A percentile compares a stretch with the other conserved stretches of the same genome.
Conservation (phyloP, 2,113 vertebrate genomes). For the Mus musculus region DNA sequence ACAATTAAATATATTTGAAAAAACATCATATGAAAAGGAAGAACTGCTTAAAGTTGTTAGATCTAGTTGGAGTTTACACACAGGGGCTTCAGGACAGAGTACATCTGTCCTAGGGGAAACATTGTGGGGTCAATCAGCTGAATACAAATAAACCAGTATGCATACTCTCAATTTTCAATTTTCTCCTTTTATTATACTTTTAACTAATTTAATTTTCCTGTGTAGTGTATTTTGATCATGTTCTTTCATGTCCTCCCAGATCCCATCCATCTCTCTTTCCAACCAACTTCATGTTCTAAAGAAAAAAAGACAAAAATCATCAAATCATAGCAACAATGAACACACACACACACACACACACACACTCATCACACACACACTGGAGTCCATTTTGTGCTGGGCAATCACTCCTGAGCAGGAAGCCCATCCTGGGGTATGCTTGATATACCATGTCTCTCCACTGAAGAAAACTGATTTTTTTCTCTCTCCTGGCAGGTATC, state of each 20-base stretch:
- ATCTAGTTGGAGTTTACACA: background rate
- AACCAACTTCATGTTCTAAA: background rate
- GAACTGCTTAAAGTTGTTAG: background rate
- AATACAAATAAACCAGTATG: background rate
- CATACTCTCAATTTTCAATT: background rate
- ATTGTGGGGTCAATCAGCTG: background rate
- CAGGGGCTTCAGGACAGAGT: background rate
- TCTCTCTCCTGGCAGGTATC: background rate
- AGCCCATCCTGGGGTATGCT: background rate
- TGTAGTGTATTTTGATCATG: background rate
- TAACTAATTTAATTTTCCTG: background rate
- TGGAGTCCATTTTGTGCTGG: background rate
- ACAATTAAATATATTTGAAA: conserved; percentile 5
- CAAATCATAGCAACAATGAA: background rate
- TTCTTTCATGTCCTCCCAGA: background rate
- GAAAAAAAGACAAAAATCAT: background rate
- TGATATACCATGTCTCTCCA: background rate
- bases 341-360: too few relatives aligned
- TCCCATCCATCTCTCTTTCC: background rate
- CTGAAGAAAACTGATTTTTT: background rate
- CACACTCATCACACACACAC: background rate
- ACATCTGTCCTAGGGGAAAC: background rate
- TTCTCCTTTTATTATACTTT: background rate
- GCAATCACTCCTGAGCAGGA: background rate
- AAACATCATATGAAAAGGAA: background rate